A percentile compares a stretch with the other conserved stretches of the same genome.
Evolutionary conservation across 2,797 vertebrate species (phyloP).

Genomic region (Cercopithecus petaurista): DNA sequence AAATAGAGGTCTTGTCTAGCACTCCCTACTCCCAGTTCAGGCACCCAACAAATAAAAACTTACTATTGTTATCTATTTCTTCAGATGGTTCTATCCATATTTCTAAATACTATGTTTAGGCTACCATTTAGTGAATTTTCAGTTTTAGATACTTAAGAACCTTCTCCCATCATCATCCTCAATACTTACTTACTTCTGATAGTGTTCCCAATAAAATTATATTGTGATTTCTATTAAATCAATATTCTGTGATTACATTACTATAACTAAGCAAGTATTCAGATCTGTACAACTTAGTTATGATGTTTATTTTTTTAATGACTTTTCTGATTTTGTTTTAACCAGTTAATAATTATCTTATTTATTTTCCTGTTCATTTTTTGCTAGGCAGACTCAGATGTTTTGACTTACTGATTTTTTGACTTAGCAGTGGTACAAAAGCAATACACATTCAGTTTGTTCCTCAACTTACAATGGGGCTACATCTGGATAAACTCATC

Average conservation of each 20-base stretch:
- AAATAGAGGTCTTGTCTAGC: background rate
- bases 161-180: background rate
- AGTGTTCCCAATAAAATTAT: background rate
- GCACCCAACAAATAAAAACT: background rate
- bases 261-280: background rate
- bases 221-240: background rate
- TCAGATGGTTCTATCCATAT: background rate
- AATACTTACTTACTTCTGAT: background rate
- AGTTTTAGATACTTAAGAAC: background rate
- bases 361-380: background rate
- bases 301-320: background rate
- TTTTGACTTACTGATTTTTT: background rate
- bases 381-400: background rate
- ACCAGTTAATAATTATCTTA: background rate
- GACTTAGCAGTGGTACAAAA: background rate
- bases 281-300: background rate
- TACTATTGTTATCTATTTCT: background rate
- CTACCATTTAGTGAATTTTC: background rate
- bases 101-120: background rate
- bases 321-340: background rate
- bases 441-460: background rate
- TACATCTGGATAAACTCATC: background rate
- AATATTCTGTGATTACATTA: background rate
- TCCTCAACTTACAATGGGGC: background rate
- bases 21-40: background rate